Evolutionary conservation across 2,797 vertebrate genomes (phyloP).

Genomic region (Syngnathus acus): DNA sequence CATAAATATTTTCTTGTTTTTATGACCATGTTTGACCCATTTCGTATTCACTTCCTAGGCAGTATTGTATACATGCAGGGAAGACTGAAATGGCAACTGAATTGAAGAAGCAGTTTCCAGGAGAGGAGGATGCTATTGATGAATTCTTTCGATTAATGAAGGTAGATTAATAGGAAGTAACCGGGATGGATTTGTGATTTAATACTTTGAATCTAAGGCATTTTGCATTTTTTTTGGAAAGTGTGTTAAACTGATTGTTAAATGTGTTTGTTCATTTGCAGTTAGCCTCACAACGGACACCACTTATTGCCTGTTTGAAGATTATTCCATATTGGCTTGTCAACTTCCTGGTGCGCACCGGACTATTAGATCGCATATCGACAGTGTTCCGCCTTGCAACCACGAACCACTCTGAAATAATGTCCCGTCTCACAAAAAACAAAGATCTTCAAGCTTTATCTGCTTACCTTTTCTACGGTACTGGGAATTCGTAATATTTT

Average conservation of each 20-base stretch:
- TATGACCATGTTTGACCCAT: not conserved
- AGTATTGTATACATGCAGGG: constrained; percentile 59
- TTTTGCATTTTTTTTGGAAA: too few relatives aligned
- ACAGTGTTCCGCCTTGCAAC: constrained; percentile 65
- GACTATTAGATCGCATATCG: constrained; percentile 63
- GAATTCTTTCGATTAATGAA: constrained; percentile 74
- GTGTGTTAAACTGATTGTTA: too few relatives aligned
- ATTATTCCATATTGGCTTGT: constrained; percentile 65
- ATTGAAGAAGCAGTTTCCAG: constrained; percentile 67
- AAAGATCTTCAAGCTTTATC: constrained; percentile 70
- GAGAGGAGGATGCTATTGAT: constrained; percentile 65
- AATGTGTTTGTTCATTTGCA: constrained; percentile 17
- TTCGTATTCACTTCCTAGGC: constrained; percentile 21
- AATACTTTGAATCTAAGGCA: not conserved
- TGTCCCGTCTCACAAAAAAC: constrained; percentile 61
- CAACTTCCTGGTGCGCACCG: constrained; percentile 42
- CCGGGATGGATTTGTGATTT: not conserved
- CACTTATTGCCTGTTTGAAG: constrained; percentile 68
- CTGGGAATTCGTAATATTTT: not conserved
- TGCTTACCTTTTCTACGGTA: constrained; percentile 77
- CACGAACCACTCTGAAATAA: constrained; percentile 64
- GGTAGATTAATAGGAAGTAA: constrained; percentile 39
- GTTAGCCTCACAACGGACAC: constrained; percentile 39
- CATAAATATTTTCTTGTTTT: not conserved
- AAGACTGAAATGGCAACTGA: constrained; percentile 55